Evolutionary conservation across 2,797 vertebrate genomes (phyloP).

Genomic region (Serranus cabrilla): DNA sequence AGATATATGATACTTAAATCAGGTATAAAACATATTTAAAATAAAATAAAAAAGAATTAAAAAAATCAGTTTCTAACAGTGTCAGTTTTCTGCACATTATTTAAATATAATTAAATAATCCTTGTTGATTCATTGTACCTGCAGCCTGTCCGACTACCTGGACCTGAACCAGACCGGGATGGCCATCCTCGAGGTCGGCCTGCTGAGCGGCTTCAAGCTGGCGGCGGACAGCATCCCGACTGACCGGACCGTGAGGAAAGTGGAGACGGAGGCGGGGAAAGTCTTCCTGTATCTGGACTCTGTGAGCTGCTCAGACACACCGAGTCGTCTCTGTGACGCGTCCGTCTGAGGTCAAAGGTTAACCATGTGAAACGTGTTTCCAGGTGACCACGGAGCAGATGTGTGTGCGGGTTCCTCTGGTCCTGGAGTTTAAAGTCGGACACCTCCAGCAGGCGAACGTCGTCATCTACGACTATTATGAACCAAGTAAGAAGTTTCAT

Average conservation of each 20-base stretch:
- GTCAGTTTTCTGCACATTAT: no score
- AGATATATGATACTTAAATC: no score
- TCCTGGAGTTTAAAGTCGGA: conserved; percentile 87
- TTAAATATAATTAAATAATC: no score
- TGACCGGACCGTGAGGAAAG: conserved; percentile 52
- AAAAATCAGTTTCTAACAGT: no score
- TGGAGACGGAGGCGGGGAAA: conserved; percentile 72
- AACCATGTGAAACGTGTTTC: background rate
- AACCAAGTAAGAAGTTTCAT: conserved; percentile 88
- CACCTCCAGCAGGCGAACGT: conserved; percentile 87
- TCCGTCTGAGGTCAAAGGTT: background rate
- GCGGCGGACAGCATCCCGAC: conserved; percentile 24
- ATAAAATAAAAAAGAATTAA: no score
- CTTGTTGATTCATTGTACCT: no score
- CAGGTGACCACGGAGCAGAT: conserved; percentile 78
- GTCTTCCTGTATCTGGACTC: conserved; percentile 82
- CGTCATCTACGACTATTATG: conserved; percentile 91
- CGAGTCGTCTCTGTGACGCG: fast-evolving
- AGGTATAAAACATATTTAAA: no score
- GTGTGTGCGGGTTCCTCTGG: conserved; percentile 87
- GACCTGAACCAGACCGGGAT: conserved; percentile 75
- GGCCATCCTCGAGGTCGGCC: conserved; percentile 79
- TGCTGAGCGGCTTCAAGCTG: conserved; percentile 78
- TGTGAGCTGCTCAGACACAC: conserved; percentile 52
- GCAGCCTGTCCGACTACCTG: conserved; percentile 64